Conservation (phyloP, 2,888 invertebrate genomes). For the Eumerus sabulonum region DNA sequence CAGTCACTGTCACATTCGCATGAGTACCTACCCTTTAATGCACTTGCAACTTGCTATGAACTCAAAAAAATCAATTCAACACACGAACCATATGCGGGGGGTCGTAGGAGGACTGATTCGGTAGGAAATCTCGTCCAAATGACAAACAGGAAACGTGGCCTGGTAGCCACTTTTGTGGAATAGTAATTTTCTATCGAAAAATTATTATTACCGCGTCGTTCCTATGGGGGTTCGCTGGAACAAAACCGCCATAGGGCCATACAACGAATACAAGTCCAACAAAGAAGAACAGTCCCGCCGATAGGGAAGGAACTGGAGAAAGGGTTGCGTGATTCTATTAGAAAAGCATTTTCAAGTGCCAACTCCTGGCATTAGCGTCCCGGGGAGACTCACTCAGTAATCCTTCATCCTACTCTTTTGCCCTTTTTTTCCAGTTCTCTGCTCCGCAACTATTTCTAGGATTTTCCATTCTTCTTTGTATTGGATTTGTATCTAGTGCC, state of each 20-base stretch:
- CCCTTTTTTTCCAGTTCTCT: too few species aligned
- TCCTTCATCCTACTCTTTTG: neutral
- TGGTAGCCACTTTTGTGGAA: constrained; percentile 42
- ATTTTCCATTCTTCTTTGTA: constrained; percentile 29
- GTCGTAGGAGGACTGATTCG: too few species aligned
- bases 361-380: constrained; percentile 49
- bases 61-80: too few species aligned
- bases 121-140: constrained; percentile 20
- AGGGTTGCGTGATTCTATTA: constrained; percentile 64
- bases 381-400: constrained; percentile 28
- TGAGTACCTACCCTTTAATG: too few species aligned
- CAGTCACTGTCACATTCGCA: too few species aligned
- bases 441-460: too few species aligned
- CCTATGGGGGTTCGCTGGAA: constrained; percentile 16
- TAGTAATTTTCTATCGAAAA: constrained; percentile 57
- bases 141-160: constrained; percentile 50
- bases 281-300: neutral
- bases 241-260: constrained; percentile 14
- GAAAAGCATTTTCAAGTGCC: constrained; percentile 60
- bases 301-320: constrained; percentile 3
- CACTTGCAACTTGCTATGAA: too few species aligned
- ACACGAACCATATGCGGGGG: too few species aligned
- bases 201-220: constrained; percentile 39
- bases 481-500: constrained; percentile 17
- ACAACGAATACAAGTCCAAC: too few species aligned